Evolutionary conservation across 2,888 invertebrate species (phyloP).

Genomic region (Sesamia inferens): DNA sequence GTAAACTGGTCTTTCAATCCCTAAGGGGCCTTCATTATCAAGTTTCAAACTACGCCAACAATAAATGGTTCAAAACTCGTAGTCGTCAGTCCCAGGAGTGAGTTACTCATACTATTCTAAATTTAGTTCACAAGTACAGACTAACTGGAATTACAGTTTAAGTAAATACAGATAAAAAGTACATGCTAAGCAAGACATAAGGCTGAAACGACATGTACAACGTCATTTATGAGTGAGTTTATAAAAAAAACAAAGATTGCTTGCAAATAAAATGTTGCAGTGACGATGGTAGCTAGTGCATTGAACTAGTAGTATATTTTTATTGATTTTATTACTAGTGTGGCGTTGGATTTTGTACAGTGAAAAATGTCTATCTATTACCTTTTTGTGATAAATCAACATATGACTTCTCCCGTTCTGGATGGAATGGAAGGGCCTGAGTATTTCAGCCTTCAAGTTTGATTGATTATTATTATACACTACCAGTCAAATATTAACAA

Average conservation of each 20-base stretch:
- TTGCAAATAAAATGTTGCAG: conserved; percentile 41
- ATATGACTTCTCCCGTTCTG: too few species aligned
- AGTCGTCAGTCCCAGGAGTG: neutral
- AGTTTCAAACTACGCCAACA: neutral
- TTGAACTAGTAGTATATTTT: conserved; percentile 5
- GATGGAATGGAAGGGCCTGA: neutral
- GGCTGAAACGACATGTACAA: conserved; percentile 44
- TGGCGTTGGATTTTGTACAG: neutral
- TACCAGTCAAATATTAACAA: conserved; percentile 24
- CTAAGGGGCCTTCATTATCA: neutral
- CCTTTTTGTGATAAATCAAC: too few species aligned
- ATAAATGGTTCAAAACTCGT: conserved; percentile 1
- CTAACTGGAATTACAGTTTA: conserved; percentile 24
- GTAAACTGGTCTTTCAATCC: neutral
- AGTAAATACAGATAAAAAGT: conserved; percentile 48
- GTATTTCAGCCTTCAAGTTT: conserved; percentile 43
- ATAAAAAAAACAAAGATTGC: conserved; percentile 12
- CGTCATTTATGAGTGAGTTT: conserved; percentile 32
- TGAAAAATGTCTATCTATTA: neutral
- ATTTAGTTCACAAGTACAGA: conserved; percentile 22
- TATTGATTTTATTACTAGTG: conserved; percentile 5
- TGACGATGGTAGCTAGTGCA: conserved; percentile 20
- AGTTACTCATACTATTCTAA: conserved; percentile 27
- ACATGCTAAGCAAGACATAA: conserved; percentile 60
- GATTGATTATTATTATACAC: conserved; percentile 19